These are phyloP conservation scores for Eutolmus rufibarbis DNA, from an alignment of 2,888 invertebrate species.

Conservation along the genomic window DNA sequence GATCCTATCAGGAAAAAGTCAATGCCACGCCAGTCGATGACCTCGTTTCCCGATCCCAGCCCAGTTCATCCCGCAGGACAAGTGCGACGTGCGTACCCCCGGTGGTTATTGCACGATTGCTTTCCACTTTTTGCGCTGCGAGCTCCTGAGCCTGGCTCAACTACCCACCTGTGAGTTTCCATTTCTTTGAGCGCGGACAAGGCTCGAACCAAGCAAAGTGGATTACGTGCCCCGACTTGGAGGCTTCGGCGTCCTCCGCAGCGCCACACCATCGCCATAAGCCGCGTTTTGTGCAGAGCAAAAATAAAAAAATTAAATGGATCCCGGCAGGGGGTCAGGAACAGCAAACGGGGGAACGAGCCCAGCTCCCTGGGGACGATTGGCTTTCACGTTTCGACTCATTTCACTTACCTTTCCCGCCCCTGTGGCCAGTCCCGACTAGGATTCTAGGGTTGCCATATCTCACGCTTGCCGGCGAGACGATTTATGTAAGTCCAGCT, in stretches of 20 bases:
- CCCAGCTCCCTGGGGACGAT: background rate
- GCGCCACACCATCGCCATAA: background rate
- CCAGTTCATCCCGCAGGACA: background rate
- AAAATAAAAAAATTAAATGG: background rate
- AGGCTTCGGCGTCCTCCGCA: background rate
- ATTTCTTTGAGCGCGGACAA: background rate
- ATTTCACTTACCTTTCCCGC: constrained; percentile 4
- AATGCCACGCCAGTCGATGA: constrained; percentile 26
- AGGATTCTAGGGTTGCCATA: background rate
- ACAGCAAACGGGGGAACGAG: background rate
- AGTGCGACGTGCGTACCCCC: background rate
- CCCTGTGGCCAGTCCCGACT: background rate
- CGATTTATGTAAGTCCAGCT: too few species aligned
- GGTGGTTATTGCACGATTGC: background rate
- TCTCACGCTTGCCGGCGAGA: background rate
- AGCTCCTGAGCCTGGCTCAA: background rate
- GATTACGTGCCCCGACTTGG: background rate
- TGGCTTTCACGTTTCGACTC: constrained; percentile 4
- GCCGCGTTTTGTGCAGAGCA: background rate
- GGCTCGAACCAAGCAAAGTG: background rate
- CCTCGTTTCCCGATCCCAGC: constrained; percentile 1
- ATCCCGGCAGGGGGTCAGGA: background rate
- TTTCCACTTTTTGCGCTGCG: background rate
- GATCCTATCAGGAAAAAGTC: constrained; percentile 5
- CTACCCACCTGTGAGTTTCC: constrained; percentile 15